These are phyloP conservation scores for Dinothrombium tinctorium DNA, from an alignment of 1,140 invertebrate species.

Conservation along the genomic window DNA sequence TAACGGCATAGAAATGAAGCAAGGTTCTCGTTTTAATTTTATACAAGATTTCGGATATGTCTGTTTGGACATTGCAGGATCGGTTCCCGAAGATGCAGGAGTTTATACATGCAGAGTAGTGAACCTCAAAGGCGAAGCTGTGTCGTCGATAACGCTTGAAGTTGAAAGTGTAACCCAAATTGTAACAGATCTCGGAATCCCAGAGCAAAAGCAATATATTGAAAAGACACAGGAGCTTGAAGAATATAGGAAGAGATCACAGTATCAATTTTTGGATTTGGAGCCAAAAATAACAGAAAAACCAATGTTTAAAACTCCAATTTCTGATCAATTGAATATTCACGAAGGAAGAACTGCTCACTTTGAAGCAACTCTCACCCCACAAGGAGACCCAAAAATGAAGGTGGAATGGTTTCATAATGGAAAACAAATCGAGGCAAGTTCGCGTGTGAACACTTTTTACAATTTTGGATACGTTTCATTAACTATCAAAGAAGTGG, in stretches of 20 bases:
- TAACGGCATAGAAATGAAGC: constrained; percentile 59
- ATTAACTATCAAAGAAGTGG: constrained; percentile 22
- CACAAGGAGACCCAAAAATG: constrained; percentile 66
- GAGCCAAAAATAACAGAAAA: not conserved
- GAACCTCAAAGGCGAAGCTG: constrained; percentile 41
- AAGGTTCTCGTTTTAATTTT: constrained; percentile 40
- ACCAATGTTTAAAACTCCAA: constrained; percentile 58
- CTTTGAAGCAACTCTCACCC: constrained; percentile 32
- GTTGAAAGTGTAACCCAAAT: constrained; percentile 38
- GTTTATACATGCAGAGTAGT: constrained; percentile 28
- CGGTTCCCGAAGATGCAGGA: constrained; percentile 24
- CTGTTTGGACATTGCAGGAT: constrained; percentile 29
- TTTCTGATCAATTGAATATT: constrained; percentile 47
- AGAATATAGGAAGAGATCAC: constrained; percentile 51
- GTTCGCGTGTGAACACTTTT: constrained; percentile 75
- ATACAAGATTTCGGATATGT: constrained; percentile 31
- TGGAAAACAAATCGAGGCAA: constrained; percentile 41
- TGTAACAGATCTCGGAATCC: constrained; percentile 59
- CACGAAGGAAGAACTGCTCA: constrained; percentile 57
- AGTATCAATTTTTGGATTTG: too few species aligned
- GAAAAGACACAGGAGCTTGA: constrained; percentile 59
- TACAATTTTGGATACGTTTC: constrained; percentile 93
- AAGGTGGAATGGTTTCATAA: constrained; percentile 54
- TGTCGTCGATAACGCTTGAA: constrained; percentile 51
- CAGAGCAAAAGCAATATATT: constrained; percentile 71